Percentiles rank a stretch among this genome's conserved stretches.
These are phyloP conservation scores for Lysandra bellargus DNA, from an alignment of 2,888 invertebrate species.

Conservation along the genomic window DNA sequence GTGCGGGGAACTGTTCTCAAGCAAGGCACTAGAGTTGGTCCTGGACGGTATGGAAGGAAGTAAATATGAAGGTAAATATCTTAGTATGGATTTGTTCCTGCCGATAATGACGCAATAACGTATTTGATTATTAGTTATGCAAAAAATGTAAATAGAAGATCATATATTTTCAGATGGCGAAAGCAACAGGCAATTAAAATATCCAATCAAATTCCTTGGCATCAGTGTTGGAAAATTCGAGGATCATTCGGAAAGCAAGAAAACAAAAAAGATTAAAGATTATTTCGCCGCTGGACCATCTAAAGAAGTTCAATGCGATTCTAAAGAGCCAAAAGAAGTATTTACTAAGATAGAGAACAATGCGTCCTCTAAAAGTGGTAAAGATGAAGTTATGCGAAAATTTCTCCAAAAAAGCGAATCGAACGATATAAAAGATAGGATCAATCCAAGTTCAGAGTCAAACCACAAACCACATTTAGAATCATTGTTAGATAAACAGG, in stretches of 20 bases:
- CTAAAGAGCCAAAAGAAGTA: constrained; percentile 27
- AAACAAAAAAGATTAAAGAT: constrained; percentile 78
- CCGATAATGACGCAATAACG: neutral
- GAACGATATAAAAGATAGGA: constrained; percentile 39
- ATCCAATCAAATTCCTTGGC: constrained; percentile 85
- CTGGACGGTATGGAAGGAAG: constrained; percentile 80
- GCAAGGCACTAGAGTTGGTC: constrained; percentile 84
- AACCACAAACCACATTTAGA: constrained; percentile 43
- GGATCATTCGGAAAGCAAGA: constrained; percentile 73
- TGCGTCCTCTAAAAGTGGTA: constrained; percentile 45
- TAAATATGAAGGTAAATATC: constrained; percentile 56
- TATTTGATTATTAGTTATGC: neutral
- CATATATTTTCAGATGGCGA: constrained; percentile 57
- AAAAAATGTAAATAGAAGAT: constrained; percentile 9
- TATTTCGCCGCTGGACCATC: constrained; percentile 77
- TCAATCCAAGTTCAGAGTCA: neutral
- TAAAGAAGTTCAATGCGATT: constrained; percentile 46
- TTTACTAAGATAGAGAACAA: constrained; percentile 33
- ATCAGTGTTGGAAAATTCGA: constrained; percentile 91
- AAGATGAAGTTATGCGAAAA: constrained; percentile 59
- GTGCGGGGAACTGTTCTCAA: constrained; percentile 84
- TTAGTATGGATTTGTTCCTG: neutral
- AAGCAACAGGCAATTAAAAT: constrained; percentile 60
- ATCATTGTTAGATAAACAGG: constrained; percentile 61
- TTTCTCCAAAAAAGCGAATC: constrained; percentile 48